A percentile compares a stretch with the other conserved stretches of the same genome.
Conservation (phyloP, 30 jellyfish, hydroid and myxozoan species). For the Aurelia aurita complex sp. Pacific region DNA sequence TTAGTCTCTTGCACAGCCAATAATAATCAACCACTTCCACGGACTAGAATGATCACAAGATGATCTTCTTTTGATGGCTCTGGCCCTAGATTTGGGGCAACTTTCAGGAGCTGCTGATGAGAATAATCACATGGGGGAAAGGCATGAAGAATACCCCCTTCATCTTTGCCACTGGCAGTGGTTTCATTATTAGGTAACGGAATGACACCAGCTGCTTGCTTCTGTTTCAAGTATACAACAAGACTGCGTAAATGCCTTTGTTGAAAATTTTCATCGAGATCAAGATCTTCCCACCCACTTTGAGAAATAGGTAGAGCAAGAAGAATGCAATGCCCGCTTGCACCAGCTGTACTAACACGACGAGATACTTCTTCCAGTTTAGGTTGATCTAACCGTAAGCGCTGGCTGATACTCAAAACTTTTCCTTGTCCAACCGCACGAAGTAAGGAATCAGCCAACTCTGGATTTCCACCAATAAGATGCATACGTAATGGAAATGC, state of each 20-base stretch:
- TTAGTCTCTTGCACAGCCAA: conserved; percentile 1
- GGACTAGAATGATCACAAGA: conserved; percentile 89
- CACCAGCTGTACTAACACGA: conserved; percentile 97
- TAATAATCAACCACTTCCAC: conserved; percentile 73
- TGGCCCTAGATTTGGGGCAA: conserved; percentile 95
- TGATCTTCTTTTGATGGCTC: conserved; percentile 98
- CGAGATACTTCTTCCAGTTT: conserved; percentile 96
- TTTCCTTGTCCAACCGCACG: conserved; percentile 95
- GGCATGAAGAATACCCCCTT: conserved; percentile 97
- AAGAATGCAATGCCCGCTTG: conserved; percentile 94
- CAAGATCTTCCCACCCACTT: conserved; percentile 91
- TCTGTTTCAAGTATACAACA: conserved; percentile 89
- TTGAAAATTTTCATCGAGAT: conserved; percentile 75
- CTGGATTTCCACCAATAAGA: conserved; percentile 98
- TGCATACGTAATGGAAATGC: conserved; percentile 97
- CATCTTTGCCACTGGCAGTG: conserved; percentile 78
- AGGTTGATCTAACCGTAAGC: conserved; percentile 96
- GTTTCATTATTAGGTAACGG: conserved; percentile 75
- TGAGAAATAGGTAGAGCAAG: conserved; percentile 88
- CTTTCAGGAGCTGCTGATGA: conserved; percentile 94
- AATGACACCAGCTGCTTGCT: conserved; percentile 99
- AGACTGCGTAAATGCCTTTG: conserved; percentile 92
- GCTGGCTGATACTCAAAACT: conserved; percentile 89
- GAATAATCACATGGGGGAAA: conserved; percentile 99
- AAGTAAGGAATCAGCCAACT: conserved; percentile 85